Evolutionary conservation across 2,113 vertebrate genomes (phyloP), one percentile per base, ranked within the genome.

Genomic region (Pomatostomus ruficeps): DNA sequence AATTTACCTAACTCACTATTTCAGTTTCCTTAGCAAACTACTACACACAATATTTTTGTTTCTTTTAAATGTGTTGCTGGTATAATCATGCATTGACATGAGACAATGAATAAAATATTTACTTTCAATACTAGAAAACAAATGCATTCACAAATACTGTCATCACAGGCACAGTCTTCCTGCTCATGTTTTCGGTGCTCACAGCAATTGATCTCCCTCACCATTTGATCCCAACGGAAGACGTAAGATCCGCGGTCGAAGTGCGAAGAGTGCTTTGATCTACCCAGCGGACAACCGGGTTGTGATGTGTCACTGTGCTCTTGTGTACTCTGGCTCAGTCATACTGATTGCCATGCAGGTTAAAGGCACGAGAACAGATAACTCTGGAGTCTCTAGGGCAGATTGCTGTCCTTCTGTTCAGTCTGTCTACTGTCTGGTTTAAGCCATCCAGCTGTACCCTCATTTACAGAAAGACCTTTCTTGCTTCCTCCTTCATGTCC

Each of bases 331-430:
- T 63, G 51, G 31, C 55, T 83, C 55, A 62, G 65, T 93, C 59
- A 45, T 31, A 71, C 3, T 1, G 1, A 18, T 46, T 46, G 46
- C 51, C 48, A 31, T 65, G 46, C 35, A 61, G 62, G 61, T 43
- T 51, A 80, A 73, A 96, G 45, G 63, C 33, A 52, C 40, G 22
- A 51, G 48, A 76, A 40, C 29, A 70, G 40, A 7, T 38, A 48
- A 66, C 35, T n/a, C 12, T 70, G 87, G 45, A 63, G n/a, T 83
- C 38, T 63, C 42, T 7, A 23, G 45, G 51, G 82, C 48, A 72
- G 36, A 17, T 73, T 3, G 0, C 1, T 29, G 0, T 63, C 18
- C 45, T 84, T 87, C 38, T 48, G 0, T 51, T 83, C 43, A 16
- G 20, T 45, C 57, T 29, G 21, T 54, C 23, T 2, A 7, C n/a